Evolutionary conservation across 2,797 vertebrate genomes (phyloP), one percentile per base, ranked within the genome.

Genomic region (Toxotes lorentzi): DNA sequence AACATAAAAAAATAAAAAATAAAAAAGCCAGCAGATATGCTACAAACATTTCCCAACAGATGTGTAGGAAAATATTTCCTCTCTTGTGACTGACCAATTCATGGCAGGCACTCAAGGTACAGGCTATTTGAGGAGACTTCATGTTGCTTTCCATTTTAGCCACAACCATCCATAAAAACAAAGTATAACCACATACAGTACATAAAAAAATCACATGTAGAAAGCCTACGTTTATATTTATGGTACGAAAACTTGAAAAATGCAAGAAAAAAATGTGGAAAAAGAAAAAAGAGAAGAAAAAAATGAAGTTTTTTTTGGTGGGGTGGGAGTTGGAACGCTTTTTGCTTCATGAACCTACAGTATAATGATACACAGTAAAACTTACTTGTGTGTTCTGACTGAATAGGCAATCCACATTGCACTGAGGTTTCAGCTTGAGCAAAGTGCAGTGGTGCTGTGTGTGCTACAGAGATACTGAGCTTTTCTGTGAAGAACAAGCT

Each of bases 21-120:
- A 10, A 59, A 68, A 80, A 83, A 81, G 40, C 51, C 23, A 17
- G 56, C n/a, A 79, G 67, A 75, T 65, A 74, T 41, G 63, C 64
- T 75, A 56, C 73, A 82, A 79, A 73, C 47, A 50, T 73, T 83
- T 79, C 79, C 65, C 48, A 66, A 70, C 65, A 71, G 50, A 84
- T 80, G 45, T 73, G 73, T 41, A 73, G 75, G 66, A 83, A 82
- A 83, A 84, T 64, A 84, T 87, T 84, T 88, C 76, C 71, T 72
- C 75, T 67, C 65, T 48, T 59, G 69, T 82, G 72, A 71, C 83
- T 65, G 73, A 67, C 9, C 84, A 30, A 38, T 73, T 78, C 16
- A 41, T 64, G 80, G 67, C 54, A 85, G 69, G 34, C 58, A 61
- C 16, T 81, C 64, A 70, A 83, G 69, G 59, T 43, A 57, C 8